These are phyloP conservation scores for Lepidostoma basale DNA, from an alignment of 1,140 invertebrate species.

Conservation along the genomic window DNA sequence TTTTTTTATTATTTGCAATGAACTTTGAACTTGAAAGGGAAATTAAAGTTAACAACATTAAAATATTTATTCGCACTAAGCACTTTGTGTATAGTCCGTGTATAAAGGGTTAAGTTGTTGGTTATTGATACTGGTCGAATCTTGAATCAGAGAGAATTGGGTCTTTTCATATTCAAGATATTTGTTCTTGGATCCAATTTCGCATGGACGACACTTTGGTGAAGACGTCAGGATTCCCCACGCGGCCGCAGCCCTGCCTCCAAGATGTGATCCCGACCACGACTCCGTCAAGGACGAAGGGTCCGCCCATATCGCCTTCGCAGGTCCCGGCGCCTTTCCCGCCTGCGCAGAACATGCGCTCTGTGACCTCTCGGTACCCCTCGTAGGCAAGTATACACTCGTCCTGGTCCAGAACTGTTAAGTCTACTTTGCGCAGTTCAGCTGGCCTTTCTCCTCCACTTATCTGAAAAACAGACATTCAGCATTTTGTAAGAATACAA, in stretches of 20 bases:
- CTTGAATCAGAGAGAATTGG: no score
- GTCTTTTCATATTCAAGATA: no score
- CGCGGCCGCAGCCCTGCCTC: constrained; percentile 56
- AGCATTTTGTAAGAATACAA: no score
- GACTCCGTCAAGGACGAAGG: constrained; percentile 58
- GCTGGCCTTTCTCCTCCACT: no score
- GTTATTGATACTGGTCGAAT: no score
- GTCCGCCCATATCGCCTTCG: constrained; percentile 65
- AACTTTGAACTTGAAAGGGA: no score
- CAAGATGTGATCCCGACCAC: constrained; percentile 63
- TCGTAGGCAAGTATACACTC: not conserved
- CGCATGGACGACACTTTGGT: constrained; percentile 51
- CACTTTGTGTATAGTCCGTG: no score
- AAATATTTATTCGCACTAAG: no score
- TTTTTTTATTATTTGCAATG: no score
- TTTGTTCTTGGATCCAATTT: constrained; percentile 30
- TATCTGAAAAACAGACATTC: no score
- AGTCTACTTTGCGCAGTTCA: not conserved
- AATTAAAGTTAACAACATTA: no score
- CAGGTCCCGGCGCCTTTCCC: constrained; percentile 52
- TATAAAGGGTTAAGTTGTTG: no score
- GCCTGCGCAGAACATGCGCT: constrained; percentile 67
- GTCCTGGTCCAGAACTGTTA: constrained; percentile 39
- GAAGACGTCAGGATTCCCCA: constrained; percentile 62
- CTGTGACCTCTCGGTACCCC: not conserved